Evolutionary conservation across 1,140 invertebrate genomes (phyloP).

Genomic region (Zophobas atratus): DNA sequence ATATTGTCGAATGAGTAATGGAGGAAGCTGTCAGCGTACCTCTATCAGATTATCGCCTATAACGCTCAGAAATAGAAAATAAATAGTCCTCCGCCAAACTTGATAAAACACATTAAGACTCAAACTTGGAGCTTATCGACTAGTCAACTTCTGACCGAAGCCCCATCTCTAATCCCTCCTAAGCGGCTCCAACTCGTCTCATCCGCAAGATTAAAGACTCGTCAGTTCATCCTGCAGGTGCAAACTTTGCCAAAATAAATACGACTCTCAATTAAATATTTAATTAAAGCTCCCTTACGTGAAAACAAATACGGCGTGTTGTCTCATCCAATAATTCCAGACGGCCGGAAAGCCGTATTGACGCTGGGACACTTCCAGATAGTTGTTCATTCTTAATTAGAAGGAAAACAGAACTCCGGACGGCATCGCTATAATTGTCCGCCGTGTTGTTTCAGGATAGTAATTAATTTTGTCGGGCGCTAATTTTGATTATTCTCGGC

Average conservation of each 20-base stretch:
- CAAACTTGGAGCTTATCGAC: constrained; percentile 33
- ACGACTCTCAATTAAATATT: constrained; percentile 44
- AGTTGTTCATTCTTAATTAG: constrained; percentile 35
- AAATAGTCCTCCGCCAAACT: constrained; percentile 2
- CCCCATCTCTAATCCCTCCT: constrained; percentile 24
- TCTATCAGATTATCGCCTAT: constrained; percentile 7
- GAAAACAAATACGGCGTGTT: constrained; percentile 20
- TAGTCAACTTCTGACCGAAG: constrained; percentile 35
- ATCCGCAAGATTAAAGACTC: constrained; percentile 40
- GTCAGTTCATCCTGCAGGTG: constrained; percentile 42
- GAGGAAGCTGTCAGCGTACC: constrained; percentile 16
- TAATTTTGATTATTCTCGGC: constrained; percentile 58
- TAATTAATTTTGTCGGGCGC: constrained; percentile 30
- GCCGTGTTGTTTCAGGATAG: constrained; percentile 7
- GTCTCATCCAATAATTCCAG: constrained; percentile 7
- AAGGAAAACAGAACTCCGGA: not conserved
- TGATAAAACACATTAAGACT: not conserved
- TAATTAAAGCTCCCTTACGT: constrained; percentile 27
- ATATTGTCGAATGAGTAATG: constrained; percentile 25
- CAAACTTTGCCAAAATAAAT: constrained; percentile 47
- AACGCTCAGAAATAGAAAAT: constrained; percentile 9
- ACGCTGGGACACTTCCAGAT: constrained; percentile 20
- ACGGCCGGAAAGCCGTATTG: not conserved
- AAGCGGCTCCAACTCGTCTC: constrained; percentile 43
- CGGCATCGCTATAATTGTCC: constrained; percentile 17